A percentile compares a stretch with the other conserved stretches of the same genome.
phyloP scores from a whole-genome alignment of 2,113 vertebrate species.

The Thamnaconus septentrionalis region DNA sequence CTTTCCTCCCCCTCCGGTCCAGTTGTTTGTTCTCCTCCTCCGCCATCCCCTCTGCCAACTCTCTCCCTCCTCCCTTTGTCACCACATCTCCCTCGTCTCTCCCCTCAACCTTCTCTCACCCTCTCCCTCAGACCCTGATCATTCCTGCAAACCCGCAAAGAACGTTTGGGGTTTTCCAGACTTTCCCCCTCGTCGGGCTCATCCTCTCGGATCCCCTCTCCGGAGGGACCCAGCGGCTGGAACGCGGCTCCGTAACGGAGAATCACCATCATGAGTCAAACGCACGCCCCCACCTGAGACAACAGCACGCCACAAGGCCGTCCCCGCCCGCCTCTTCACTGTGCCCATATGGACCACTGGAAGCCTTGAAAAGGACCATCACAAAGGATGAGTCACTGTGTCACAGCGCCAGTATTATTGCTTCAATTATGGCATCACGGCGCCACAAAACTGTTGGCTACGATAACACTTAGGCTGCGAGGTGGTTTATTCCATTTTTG shows the following conservation, averaged over 20 bases:
- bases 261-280: constrained; percentile 5
- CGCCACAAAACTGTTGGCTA: too few relatives aligned
- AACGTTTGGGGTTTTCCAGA: constrained; percentile 61
- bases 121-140: constrained; percentile 57
- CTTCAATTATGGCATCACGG: not conserved
- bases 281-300: too few relatives aligned
- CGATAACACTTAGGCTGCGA: too few relatives aligned
- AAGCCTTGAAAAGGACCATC: not conserved
- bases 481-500: too few relatives aligned
- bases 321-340: not conserved
- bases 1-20: constrained; percentile 10
- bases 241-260: constrained; percentile 26
- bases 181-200: constrained; percentile 29
- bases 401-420: not conserved
- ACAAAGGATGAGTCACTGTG: too few relatives aligned
- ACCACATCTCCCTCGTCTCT: constrained; percentile 9
- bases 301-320: too few relatives aligned
- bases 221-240: constrained; percentile 22
- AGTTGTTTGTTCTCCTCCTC: constrained; percentile 15
- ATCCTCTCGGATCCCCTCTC: constrained; percentile 5
- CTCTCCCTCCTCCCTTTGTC: constrained; percentile 4
- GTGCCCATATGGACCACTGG: not conserved
- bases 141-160: constrained; percentile 62
- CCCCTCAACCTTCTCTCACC: constrained; percentile 20
- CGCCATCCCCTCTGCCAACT: not conserved